These are phyloP conservation scores for Channa maculata DNA, from an alignment of 2,113 vertebrate genomes.

Conservation along the genomic window DNA sequence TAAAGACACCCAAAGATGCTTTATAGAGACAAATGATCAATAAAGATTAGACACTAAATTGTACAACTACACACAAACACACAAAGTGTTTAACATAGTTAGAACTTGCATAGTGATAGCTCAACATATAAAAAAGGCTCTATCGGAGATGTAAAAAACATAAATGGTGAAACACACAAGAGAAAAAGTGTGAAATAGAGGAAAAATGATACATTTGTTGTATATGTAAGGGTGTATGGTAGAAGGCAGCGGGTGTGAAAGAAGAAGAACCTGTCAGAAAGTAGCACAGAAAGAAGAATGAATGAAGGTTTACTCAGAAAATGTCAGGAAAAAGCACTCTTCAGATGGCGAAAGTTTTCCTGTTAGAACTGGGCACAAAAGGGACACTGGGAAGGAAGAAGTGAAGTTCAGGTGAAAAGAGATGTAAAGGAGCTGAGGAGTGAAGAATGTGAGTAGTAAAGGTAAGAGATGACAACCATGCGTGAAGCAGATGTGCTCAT, in stretches of 20 bases:
- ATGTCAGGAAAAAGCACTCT: not conserved
- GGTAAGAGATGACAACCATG: conserved; percentile 10
- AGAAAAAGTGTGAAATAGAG: too few relatives aligned
- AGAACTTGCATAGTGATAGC: too few relatives aligned
- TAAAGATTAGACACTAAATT: too few relatives aligned
- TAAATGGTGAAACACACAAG: too few relatives aligned
- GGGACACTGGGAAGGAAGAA: not conserved
- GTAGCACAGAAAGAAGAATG: not conserved
- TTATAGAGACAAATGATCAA: too few relatives aligned
- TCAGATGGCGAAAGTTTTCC: not conserved
- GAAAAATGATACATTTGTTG: too few relatives aligned
- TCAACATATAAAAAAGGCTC: too few relatives aligned
- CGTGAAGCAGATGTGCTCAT: conserved; percentile 30
- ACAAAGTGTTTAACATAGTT: too few relatives aligned
- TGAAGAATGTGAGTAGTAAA: not conserved
- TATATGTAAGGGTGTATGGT: too few relatives aligned
- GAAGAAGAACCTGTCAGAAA: not conserved
- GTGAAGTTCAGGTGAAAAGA: conserved; percentile 2
- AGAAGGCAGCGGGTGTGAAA: not conserved
- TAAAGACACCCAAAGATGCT: too few relatives aligned
- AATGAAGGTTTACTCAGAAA: not conserved
- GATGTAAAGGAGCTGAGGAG: not conserved
- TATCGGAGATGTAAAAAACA: too few relatives aligned
- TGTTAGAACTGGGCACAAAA: not conserved
- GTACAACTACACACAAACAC: too few relatives aligned